phyloP scores from a whole-genome alignment of 2,113 vertebrate genomes.

The Mesitornis unicolor region DNA sequence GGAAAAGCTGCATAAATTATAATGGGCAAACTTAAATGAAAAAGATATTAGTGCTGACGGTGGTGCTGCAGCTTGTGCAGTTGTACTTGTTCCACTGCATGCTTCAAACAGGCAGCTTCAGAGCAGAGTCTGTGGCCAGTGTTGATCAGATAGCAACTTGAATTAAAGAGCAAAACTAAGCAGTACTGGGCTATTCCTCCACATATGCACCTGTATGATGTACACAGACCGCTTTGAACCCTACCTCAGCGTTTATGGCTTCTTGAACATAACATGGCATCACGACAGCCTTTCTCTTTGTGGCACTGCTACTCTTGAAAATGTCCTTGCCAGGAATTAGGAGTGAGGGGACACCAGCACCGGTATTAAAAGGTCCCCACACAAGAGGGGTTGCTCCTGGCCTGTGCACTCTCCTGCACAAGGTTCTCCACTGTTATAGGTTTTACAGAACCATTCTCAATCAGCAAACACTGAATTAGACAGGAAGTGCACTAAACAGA shows the following conservation, averaged over 20 bases:
- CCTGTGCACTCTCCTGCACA: fast-evolving
- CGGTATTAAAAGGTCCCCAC: background rate
- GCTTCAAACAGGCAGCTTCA: too few species aligned
- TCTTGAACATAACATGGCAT: background rate
- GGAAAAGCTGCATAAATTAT: background rate
- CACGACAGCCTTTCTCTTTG: background rate
- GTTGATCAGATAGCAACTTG: background rate
- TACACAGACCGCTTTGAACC: background rate
- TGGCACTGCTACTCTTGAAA: background rate
- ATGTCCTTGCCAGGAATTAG: background rate
- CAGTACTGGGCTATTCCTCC: background rate
- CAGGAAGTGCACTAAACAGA: background rate
- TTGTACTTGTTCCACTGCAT: fast-evolving
- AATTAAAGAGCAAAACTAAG: background rate
- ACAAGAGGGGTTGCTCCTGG: background rate
- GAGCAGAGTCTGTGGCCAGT: background rate
- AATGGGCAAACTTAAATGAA: background rate
- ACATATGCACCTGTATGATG: background rate
- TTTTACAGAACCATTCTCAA: background rate
- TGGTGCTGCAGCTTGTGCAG: background rate
- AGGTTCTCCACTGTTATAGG: background rate
- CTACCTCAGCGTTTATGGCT: background rate
- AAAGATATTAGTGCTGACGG: background rate
- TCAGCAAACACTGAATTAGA: background rate
- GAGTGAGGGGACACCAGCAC: background rate